A percentile compares a stretch with the other conserved stretches of the same genome.
Conservation (phyloP, 2,888 invertebrate species). For the Drosophila siamana region DNA sequence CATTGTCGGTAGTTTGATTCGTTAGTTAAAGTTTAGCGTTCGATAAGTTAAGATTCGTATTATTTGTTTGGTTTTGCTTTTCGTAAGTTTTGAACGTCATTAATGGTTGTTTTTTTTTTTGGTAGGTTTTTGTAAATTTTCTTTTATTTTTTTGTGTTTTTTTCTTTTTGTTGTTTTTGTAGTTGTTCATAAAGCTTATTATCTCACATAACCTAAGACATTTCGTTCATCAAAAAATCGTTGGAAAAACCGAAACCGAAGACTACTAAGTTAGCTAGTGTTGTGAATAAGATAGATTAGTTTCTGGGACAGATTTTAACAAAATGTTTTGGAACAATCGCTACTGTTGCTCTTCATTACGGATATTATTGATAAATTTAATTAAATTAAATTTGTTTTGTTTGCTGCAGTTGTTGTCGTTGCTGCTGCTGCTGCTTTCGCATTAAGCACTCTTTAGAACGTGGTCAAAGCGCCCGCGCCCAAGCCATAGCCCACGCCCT, state of each 20-base stretch:
- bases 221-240: conserved; percentile 80
- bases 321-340: conserved; percentile 61
- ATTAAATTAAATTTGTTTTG: conserved; percentile 1
- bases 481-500: conserved; percentile 95
- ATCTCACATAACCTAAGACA: conserved; percentile 80
- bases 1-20: conserved; percentile 56
- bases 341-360: conserved; percentile 10
- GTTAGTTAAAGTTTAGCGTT: conserved; percentile 63
- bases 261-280: conserved; percentile 74
- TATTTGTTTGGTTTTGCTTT: conserved; percentile 53
- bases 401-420: not conserved
- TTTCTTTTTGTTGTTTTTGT: conserved; percentile 35
- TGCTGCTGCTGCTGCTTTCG: not conserved
- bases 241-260: conserved; percentile 80
- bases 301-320: conserved; percentile 37
- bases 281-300: conserved; percentile 46
- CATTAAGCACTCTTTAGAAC: conserved; percentile 89
- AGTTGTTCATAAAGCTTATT: conserved; percentile 67
- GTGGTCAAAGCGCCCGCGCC: conserved; percentile 96
- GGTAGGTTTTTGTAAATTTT: conserved; percentile 29
- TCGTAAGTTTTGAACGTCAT: conserved; percentile 59
- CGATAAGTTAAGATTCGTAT: conserved; percentile 65
- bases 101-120: conserved; percentile 43
- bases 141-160: conserved; percentile 42
- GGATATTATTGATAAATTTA: conserved; percentile 21